Evolutionary conservation across 2,797 vertebrate genomes (phyloP).

Genomic region (Sebastes dallii): DNA sequence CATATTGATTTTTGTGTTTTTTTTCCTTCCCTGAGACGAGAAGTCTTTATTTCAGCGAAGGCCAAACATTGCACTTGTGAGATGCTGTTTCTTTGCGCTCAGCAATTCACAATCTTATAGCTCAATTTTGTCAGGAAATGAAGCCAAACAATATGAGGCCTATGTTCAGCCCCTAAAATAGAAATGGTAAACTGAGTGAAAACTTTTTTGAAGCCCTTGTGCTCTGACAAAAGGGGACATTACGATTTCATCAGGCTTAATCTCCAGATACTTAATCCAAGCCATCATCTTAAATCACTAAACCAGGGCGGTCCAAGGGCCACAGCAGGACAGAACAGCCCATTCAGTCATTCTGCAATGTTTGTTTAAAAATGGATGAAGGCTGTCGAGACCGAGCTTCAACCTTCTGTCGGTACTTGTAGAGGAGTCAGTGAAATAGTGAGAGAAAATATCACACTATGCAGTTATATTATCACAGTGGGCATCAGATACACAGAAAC

Average conservation of each 20-base stretch:
- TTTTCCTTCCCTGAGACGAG: neutral
- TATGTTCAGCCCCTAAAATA: neutral
- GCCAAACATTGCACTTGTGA: neutral
- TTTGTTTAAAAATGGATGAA: conserved; percentile 72
- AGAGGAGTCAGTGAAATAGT: neutral
- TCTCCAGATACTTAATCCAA: conserved; percentile 37
- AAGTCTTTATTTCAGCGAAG: conserved; percentile 1
- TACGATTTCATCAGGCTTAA: conserved; percentile 57
- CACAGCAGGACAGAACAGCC: conserved; percentile 28
- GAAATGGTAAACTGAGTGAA: conserved; percentile 19
- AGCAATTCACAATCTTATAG: neutral
- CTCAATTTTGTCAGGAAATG: conserved; percentile 4
- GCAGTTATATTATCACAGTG: neutral
- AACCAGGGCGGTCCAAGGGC: conserved; percentile 1
- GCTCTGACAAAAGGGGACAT: conserved; percentile 47
- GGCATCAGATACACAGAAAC: neutral
- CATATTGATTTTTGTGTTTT: neutral
- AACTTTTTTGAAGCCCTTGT: conserved; percentile 7
- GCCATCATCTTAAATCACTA: conserved; percentile 49
- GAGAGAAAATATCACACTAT: neutral
- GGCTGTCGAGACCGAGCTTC: conserved; percentile 13
- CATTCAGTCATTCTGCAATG: conserved; percentile 42
- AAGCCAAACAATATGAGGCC: neutral
- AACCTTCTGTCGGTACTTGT: conserved; percentile 3
- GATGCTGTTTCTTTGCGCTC: neutral